phyloP scores from a whole-genome alignment of 2,113 vertebrate species.

The Labeo catla region DNA sequence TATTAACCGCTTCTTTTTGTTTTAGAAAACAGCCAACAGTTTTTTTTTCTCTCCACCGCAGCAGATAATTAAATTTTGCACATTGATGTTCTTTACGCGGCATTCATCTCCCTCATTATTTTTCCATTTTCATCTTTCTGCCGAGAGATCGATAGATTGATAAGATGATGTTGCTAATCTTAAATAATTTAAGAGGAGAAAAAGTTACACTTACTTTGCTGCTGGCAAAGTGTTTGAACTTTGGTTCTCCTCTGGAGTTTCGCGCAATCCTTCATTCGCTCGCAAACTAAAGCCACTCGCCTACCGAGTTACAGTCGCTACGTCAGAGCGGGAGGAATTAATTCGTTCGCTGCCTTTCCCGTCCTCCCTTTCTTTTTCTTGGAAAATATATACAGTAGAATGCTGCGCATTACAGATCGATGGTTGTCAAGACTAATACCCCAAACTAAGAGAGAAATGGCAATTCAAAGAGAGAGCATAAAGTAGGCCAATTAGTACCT shows the following conservation, averaged over 20 bases:
- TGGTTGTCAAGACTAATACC: constrained; percentile 77
- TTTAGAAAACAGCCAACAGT: constrained; percentile 82
- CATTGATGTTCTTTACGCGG: constrained; percentile 84
- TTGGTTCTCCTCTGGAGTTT: constrained; percentile 72
- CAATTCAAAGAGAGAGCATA: constrained; percentile 75
- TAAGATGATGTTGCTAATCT: constrained; percentile 83
- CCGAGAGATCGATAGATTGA: constrained; percentile 84
- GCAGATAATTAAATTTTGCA: constrained; percentile 84
- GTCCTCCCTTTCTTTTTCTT: constrained; percentile 61
- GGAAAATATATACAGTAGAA: constrained; percentile 58
- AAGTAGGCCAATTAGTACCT: constrained; percentile 84
- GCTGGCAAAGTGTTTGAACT: constrained; percentile 79
- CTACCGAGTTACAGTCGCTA: neutral
- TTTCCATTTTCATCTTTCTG: constrained; percentile 86
- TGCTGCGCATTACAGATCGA: constrained; percentile 62
- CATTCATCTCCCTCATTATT: constrained; percentile 83
- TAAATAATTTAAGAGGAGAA: constrained; percentile 80
- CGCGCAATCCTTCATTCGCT: constrained; percentile 68
- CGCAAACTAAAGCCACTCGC: neutral
- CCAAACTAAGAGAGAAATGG: constrained; percentile 75
- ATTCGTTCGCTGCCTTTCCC: constrained; percentile 66
- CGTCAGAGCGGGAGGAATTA: constrained; percentile 47
- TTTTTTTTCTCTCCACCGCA: constrained; percentile 63
- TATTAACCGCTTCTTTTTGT: constrained; percentile 81
- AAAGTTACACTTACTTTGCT: constrained; percentile 78